phyloP scores from a whole-genome alignment of 2,888 invertebrate genomes.

The Gastracanthus pulcherrimus region DNA sequence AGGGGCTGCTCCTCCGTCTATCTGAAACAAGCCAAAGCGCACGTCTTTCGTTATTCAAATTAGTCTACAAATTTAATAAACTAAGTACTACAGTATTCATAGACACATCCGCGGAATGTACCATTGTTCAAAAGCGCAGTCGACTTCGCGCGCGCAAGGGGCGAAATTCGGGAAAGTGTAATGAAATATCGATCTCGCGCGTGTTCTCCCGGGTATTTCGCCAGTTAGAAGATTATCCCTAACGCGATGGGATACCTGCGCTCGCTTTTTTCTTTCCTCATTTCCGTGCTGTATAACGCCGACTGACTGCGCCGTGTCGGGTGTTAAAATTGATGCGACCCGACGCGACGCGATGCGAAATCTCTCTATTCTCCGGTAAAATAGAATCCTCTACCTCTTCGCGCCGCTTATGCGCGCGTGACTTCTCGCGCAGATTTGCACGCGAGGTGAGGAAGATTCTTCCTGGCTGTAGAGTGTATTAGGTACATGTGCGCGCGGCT shows the following conservation, averaged over 20 bases:
- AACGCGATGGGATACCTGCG: too few relatives aligned
- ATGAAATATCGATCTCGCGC: slow-evolving; percentile 41
- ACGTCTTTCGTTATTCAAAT: not conserved
- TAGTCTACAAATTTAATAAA: not conserved
- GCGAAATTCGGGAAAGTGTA: not conserved
- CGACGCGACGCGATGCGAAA: slow-evolving; percentile 30
- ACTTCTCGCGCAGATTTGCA: not conserved
- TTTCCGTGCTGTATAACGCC: not conserved
- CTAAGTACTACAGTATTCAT: not conserved
- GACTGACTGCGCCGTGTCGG: too few relatives aligned
- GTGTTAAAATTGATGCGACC: slow-evolving; percentile 43
- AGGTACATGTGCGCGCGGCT: too few relatives aligned
- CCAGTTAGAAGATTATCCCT: slow-evolving; percentile 9
- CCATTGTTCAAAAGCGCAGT: not conserved
- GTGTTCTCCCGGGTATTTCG: not conserved
- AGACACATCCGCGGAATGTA: not conserved
- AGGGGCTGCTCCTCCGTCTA: not conserved
- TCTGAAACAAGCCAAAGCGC: slow-evolving; percentile 13
- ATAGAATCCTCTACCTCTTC: slow-evolving; percentile 29
- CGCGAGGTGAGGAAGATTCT: too few relatives aligned
- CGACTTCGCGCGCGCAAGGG: too few relatives aligned
- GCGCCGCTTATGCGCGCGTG: not conserved
- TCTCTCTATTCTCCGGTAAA: slow-evolving; percentile 23
- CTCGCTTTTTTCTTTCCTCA: not conserved
- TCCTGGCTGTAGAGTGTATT: too few relatives aligned